phyloP scores from a whole-genome alignment of 2,797 vertebrate genomes.

The Aulostomus chinensis region DNA sequence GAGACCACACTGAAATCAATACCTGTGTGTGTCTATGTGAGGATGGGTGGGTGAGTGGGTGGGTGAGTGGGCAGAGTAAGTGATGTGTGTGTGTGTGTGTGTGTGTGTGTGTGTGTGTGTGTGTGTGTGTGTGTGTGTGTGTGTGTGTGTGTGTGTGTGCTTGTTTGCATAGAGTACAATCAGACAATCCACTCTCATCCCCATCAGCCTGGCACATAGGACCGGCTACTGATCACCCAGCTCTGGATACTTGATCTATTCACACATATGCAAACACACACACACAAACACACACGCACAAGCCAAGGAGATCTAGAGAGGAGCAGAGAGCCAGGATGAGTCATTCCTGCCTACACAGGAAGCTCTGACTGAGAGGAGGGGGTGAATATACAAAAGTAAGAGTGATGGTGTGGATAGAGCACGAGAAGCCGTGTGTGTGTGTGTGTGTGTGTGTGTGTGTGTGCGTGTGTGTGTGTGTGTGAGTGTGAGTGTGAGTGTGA shows the following conservation, averaged over 20 bases:
- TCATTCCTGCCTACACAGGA: slow-evolving; percentile 80
- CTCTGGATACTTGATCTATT: slow-evolving; percentile 51
- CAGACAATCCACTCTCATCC: slow-evolving; percentile 50
- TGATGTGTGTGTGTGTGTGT: slow-evolving; percentile 17
- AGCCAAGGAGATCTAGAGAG: slow-evolving; percentile 51
- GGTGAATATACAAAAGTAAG: slow-evolving; percentile 51
- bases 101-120: slow-evolving; percentile 25
- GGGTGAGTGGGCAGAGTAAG: too few species aligned
- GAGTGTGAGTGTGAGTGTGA: slow-evolving; percentile 19
- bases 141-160: slow-evolving; percentile 12
- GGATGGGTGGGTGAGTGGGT: slow-evolving; percentile 14
- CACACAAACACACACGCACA: slow-evolving; percentile 8
- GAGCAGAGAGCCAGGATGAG: slow-evolving; percentile 76
- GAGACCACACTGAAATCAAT: slow-evolving; percentile 67
- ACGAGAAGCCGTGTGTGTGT: slow-evolving; percentile 13
- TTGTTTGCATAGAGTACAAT: slow-evolving; percentile 45
- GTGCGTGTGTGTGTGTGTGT: slow-evolving; percentile 15
- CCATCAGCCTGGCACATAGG: slow-evolving; percentile 42
- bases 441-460: slow-evolving; percentile 14
- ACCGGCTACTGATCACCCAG: slow-evolving; percentile 50
- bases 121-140: slow-evolving; percentile 12
- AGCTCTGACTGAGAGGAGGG: slow-evolving; percentile 61
- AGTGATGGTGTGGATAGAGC: slow-evolving; percentile 43
- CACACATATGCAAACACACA: slow-evolving; percentile 8
- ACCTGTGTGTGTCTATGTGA: slow-evolving; percentile 15